phyloP scores from a whole-genome alignment of 2,888 invertebrate species.

The Pollenia amentaria region DNA sequence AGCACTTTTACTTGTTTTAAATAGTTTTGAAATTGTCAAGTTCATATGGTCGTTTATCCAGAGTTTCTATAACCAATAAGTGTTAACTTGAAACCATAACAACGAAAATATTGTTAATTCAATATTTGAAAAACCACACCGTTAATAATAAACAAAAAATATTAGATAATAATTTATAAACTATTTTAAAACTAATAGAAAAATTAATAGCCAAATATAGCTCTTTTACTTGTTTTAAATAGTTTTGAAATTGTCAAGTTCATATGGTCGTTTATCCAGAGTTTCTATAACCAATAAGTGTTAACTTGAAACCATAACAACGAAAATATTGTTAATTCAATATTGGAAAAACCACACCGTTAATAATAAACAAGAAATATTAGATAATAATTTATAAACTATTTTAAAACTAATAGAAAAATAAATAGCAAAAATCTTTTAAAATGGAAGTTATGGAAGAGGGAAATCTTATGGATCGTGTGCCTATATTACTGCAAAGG shows the following conservation, averaged over 20 bases:
- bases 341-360: constrained; percentile 3
- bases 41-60: too few species aligned
- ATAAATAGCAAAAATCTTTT: constrained; percentile 17
- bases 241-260: too few species aligned
- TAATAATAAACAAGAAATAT: too few species aligned
- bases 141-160: too few species aligned
- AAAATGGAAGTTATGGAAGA: constrained; percentile 95
- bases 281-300: too few species aligned
- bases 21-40: too few species aligned
- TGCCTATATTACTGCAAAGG: constrained; percentile 91
- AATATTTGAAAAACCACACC: constrained; percentile 15
- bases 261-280: too few species aligned
- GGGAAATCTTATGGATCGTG: constrained; percentile 94
- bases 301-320: constrained; percentile 30
- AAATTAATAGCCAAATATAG: constrained; percentile 20
- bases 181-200: not conserved
- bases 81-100: constrained; percentile 9
- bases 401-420: not conserved
- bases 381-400: not conserved
- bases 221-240: too few species aligned
- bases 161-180: too few species aligned
- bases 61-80: too few species aligned
- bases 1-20: too few species aligned
- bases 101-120: constrained; percentile 58
- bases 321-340: constrained; percentile 56